Conservation (phyloP, 2,113 vertebrate genomes). For the Sylvia atricapilla region DNA sequence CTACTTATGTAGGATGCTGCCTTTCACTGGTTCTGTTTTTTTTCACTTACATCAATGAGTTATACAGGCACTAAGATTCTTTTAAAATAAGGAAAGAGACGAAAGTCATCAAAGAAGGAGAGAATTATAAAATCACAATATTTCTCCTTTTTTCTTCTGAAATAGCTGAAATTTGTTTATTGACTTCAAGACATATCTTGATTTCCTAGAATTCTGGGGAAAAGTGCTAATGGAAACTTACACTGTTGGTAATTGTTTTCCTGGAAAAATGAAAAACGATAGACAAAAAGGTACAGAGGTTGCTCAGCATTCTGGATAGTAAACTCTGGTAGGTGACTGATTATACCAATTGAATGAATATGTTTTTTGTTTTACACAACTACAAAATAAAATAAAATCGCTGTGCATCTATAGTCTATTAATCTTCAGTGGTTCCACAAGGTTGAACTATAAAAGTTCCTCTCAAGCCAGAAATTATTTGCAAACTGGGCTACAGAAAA, state of each 20-base stretch:
- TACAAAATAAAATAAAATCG: not conserved
- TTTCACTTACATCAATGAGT: not conserved
- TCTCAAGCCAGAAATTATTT: not conserved
- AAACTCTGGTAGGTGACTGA: not conserved
- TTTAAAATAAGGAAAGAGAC: not conserved
- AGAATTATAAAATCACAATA: not conserved
- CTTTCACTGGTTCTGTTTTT: not conserved
- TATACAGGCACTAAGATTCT: not conserved
- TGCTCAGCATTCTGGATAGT: not conserved
- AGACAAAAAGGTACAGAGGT: not conserved
- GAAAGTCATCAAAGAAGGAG: not conserved
- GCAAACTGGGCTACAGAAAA: not conserved
- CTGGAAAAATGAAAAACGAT: not conserved
- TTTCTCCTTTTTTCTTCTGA: not conserved
- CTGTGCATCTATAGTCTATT: not conserved
- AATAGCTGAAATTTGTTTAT: not conserved
- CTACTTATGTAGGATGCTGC: not conserved
- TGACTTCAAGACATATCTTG: not conserved
- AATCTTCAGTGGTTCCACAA: not conserved
- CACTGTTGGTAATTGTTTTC: not conserved
- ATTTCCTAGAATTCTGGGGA: not conserved
- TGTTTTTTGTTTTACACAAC: not conserved
- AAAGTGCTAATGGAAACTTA: not conserved
- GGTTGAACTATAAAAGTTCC: not conserved
- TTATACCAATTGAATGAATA: not conserved